A percentile compares a stretch with the other conserved stretches of the same genome.
Evolutionary conservation across 2,888 invertebrate genomes (phyloP).

Genomic region (Theretra japonica): DNA sequence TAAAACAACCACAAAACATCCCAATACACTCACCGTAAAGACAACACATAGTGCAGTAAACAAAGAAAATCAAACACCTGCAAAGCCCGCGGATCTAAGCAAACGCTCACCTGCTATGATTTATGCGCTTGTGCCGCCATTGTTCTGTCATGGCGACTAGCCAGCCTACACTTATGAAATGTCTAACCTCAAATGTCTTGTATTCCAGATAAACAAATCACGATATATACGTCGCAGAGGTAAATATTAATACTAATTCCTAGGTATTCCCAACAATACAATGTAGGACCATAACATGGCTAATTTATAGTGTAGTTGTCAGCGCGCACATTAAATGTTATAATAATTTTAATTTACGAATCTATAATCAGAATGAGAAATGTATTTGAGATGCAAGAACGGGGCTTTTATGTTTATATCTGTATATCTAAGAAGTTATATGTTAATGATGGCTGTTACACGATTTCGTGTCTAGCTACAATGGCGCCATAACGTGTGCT

Average conservation of each 20-base stretch:
- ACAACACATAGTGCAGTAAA: conserved; percentile 40
- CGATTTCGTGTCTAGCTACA: conserved; percentile 6
- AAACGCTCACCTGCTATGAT: conserved; percentile 77
- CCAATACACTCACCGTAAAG: conserved; percentile 34
- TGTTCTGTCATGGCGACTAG: conserved; percentile 70
- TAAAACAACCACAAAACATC: conserved; percentile 25
- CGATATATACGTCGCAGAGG: conserved; percentile 15
- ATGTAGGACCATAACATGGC: not conserved
- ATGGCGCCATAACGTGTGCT: conserved; percentile 35
- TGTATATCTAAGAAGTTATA: not conserved
- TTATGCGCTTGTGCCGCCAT: conserved; percentile 69
- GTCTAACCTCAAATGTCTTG: conserved; percentile 65
- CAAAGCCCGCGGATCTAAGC: conserved; percentile 56
- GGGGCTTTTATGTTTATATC: not conserved
- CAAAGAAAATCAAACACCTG: conserved; percentile 62
- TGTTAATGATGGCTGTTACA: conserved; percentile 19
- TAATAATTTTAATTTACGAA: conserved; percentile 23
- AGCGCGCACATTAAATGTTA: not conserved
- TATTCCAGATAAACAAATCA: conserved; percentile 48
- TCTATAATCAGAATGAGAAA: not conserved
- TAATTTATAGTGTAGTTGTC: conserved; percentile 12
- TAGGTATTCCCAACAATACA: conserved; percentile 7
- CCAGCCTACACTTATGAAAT: conserved; percentile 67
- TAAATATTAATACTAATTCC: conserved; percentile 26
- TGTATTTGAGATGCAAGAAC: not conserved